Evolutionary conservation across 2,797 vertebrate genomes (phyloP).

Genomic region (Gila robusta): DNA sequence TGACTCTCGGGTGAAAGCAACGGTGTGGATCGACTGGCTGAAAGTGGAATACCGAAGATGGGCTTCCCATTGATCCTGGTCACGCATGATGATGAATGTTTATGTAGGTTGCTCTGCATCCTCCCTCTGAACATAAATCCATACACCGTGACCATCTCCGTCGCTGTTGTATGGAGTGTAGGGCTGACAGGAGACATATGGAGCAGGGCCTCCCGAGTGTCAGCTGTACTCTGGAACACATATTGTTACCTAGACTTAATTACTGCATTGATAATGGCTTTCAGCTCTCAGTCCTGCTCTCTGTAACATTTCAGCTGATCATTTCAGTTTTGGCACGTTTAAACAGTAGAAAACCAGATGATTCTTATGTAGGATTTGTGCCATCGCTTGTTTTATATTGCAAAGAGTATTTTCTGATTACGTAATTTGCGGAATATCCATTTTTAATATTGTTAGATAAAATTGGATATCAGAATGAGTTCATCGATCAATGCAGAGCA

Average conservation of each 20-base stretch:
- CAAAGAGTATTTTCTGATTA: background rate
- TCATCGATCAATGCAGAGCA: too few relatives aligned
- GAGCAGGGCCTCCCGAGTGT: constrained; percentile 19
- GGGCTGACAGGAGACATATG: constrained; percentile 61
- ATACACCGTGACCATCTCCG: constrained; percentile 49
- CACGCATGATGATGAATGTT: constrained; percentile 62
- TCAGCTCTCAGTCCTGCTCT: background rate
- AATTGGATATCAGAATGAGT: too few relatives aligned
- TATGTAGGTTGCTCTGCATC: constrained; percentile 60
- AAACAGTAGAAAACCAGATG: background rate
- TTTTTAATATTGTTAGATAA: background rate
- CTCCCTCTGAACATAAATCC: constrained; percentile 61
- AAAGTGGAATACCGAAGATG: constrained; percentile 50
- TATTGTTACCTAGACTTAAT: constrained; percentile 51
- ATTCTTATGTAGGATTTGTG: constrained; percentile 9
- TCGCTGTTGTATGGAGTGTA: constrained; percentile 35
- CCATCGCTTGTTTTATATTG: background rate
- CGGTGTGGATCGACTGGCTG: constrained; percentile 50
- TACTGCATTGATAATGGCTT: constrained; percentile 32
- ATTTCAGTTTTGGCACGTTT: background rate
- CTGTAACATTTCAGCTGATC: constrained; percentile 10
- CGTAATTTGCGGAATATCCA: background rate
- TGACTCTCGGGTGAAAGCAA: constrained; percentile 42
- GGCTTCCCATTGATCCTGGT: constrained; percentile 60
- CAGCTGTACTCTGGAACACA: constrained; percentile 21